Evolutionary conservation across 2,797 vertebrate species (phyloP), one percentile per base, ranked within the genome.

Genomic region (Pangasius macronema): DNA sequence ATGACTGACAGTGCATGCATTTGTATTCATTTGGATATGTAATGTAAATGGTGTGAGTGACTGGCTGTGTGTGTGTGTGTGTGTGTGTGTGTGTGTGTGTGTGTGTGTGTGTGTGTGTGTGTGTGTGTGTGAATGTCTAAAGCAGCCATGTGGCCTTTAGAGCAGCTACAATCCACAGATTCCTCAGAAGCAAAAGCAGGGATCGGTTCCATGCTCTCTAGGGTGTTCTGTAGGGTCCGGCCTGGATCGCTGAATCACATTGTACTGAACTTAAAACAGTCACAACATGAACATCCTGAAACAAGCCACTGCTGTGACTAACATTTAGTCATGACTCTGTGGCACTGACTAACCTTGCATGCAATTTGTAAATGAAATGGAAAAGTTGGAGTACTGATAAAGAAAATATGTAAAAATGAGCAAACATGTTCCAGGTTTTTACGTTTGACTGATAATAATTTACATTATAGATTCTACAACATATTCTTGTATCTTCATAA

Each of bases 151-250:
- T 90, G 91, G 89, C 93, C 93, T 89, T 92, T 92, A 89, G 93
- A 93, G 94, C 93, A 91, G 93, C 94, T 63, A 63, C 94, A 95
- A 95, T 94, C 94, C 46, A 91, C 22, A 57, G 93, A 95, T 95
- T 95, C 92, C 93, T 93, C 88, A 88, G 93, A 88, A 91, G 90
- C 88, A 88, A 93, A 88, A 91, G 90, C 92, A 91, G 87, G 91
- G 89, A 92, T 93, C 92, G 91, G 92, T 91, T 91, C 89, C 86
- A 67, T 59, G 36, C 84, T 67, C 70, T 77, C 59, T 76, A 82
- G 79, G 79, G 68, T 82, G 76, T 36, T 81, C 36, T 61, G 36
- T 81, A 16, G 53, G 36, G 39, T 59, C 42, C 46, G 22, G 30
- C 87, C 87, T 70, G 87, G 33, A 61, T 81, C 24, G 5, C 80